A percentile compares a stretch with the other conserved stretches of the same genome.
Conservation (phyloP, 2,888 invertebrate species). For the Orthosia gracilis region DNA sequence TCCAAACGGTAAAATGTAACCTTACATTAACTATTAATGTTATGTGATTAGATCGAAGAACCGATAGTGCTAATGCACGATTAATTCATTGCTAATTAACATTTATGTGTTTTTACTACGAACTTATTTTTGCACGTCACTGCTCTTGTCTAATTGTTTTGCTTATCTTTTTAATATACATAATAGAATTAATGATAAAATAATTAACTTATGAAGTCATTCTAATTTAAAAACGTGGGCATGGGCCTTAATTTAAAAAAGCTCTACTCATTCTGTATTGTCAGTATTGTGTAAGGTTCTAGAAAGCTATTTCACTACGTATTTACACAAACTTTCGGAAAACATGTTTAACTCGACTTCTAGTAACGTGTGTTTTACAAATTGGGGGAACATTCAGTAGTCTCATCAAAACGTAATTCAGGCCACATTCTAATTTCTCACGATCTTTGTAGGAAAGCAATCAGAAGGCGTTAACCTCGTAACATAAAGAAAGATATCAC, state of each 20-base stretch:
- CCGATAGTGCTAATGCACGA: constrained; percentile 26
- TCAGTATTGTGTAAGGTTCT: constrained; percentile 1
- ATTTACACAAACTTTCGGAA: constrained; percentile 13
- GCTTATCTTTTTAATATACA: constrained; percentile 2
- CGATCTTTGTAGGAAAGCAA: constrained; percentile 58
- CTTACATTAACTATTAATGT: constrained; percentile 44
- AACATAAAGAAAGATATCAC: constrained; percentile 43
- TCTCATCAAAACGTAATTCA: constrained; percentile 83
- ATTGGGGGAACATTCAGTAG: constrained; percentile 70
- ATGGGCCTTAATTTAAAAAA: background rate
- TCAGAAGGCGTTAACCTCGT: constrained; percentile 44
- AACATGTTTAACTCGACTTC: constrained; percentile 31
- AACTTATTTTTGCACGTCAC: constrained; percentile 28
- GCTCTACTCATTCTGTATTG: background rate
- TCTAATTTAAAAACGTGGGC: background rate
- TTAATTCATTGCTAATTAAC: constrained; percentile 48
- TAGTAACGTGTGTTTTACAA: constrained; percentile 61
- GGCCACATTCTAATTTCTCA: constrained; percentile 77
- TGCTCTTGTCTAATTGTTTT: constrained; percentile 1
- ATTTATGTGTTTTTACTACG: constrained; percentile 19
- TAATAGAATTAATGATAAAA: background rate
- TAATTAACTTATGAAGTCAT: background rate
- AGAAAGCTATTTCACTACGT: background rate
- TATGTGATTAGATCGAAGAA: constrained; percentile 47
- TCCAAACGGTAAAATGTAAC: constrained; percentile 39